These are phyloP conservation scores for Mionectes olivaceus DNA, from an alignment of 2,797 vertebrate species.

Conservation along the genomic window DNA sequence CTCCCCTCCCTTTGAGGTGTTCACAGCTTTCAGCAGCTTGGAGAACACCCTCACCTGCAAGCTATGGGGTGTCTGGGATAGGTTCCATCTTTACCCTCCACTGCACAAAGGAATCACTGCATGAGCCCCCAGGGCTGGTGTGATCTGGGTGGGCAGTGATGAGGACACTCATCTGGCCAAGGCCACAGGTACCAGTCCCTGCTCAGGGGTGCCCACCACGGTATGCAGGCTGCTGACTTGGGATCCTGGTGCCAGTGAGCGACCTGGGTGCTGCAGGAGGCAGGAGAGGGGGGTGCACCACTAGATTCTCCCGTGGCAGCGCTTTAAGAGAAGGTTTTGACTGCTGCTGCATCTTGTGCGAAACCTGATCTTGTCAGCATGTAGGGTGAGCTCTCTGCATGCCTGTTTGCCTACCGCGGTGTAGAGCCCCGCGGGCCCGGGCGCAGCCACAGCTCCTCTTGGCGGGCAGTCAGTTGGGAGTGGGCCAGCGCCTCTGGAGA, in stretches of 20 bases:
- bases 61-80: background rate
- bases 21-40: background rate
- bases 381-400: constrained; percentile 1
- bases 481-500: background rate
- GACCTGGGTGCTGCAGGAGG: background rate
- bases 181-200: fast-evolving
- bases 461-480: background rate
- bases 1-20: background rate
- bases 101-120: fast-evolving
- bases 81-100: background rate
- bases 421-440: background rate
- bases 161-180: fast-evolving
- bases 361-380: constrained; percentile 46
- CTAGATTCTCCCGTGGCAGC: background rate
- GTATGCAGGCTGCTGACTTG: fast-evolving
- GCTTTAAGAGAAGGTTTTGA: constrained; percentile 31
- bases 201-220: fast-evolving
- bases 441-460: background rate
- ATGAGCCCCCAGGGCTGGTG: fast-evolving
- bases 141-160: fast-evolving
- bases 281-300: background rate
- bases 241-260: background rate
- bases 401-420: background rate
- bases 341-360: constrained; percentile 3
- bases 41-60: background rate